These are phyloP conservation scores for Myoxocephalus aenaeus DNA, from an alignment of 2,797 vertebrate genomes.

Conservation along the genomic window DNA sequence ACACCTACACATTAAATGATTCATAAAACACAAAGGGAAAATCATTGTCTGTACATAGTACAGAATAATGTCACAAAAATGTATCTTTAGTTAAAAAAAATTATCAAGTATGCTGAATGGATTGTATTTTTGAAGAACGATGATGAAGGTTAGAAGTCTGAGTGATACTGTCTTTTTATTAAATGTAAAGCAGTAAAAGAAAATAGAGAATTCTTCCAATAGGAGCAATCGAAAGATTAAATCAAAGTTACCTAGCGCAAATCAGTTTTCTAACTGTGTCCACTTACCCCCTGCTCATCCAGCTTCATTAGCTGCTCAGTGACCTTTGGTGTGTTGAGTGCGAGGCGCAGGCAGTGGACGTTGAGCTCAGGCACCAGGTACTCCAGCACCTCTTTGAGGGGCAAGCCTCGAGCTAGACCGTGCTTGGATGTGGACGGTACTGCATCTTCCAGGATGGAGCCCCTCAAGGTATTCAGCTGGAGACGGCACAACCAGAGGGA, in stretches of 20 bases:
- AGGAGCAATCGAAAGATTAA: neutral
- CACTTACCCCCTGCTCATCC: constrained; percentile 95
- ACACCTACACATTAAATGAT: constrained; percentile 27
- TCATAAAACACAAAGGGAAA: neutral
- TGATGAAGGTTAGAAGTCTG: neutral
- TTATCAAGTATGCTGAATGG: constrained; percentile 1
- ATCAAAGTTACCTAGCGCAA: neutral
- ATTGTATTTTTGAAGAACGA: neutral
- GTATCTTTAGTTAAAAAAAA: neutral
- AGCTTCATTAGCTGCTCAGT: constrained; percentile 99
- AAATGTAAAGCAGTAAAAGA: constrained; percentile 5
- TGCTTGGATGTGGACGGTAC: constrained; percentile 98
- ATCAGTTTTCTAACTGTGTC: neutral
- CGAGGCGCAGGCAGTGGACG: constrained; percentile 93
- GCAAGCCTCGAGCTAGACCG: constrained; percentile 92
- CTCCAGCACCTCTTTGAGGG: constrained; percentile 97
- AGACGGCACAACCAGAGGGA: neutral
- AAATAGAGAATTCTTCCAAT: neutral
- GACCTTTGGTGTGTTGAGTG: constrained; percentile 98
- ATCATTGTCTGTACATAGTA: neutral
- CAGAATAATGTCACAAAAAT: constrained; percentile 10
- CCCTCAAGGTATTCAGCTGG: constrained; percentile 94
- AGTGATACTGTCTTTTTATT: neutral
- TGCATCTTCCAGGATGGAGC: constrained; percentile 94
- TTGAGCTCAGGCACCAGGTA: constrained; percentile 96